These are phyloP conservation scores for Emesis furor DNA, from an alignment of 2,888 invertebrate genomes.

Conservation along the genomic window DNA sequence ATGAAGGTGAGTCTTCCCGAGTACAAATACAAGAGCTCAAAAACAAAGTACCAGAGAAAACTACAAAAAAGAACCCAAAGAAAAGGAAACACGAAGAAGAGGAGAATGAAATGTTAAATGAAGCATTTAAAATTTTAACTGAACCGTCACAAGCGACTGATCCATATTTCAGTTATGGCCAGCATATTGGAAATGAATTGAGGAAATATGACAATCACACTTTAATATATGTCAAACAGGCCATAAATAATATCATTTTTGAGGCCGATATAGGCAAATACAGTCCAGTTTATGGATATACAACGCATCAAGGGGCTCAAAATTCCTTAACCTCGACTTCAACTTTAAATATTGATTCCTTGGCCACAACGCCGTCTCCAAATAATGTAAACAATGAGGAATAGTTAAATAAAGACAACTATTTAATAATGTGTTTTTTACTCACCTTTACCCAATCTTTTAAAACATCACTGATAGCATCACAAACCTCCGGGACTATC, in stretches of 20 bases:
- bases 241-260: slow-evolving; percentile 38
- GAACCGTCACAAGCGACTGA: background rate
- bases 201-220: slow-evolving; percentile 54
- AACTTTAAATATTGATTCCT: slow-evolving; percentile 2
- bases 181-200: slow-evolving; percentile 54
- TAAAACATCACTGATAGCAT: slow-evolving; percentile 48
- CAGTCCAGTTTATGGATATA: background rate
- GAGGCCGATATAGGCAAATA: slow-evolving; percentile 51
- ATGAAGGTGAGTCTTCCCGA: slow-evolving; percentile 14
- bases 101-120: too few species aligned
- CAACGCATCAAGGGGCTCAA: background rate
- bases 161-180: slow-evolving; percentile 3
- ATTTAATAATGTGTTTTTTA: slow-evolving; percentile 1
- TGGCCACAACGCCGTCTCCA: background rate
- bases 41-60: too few species aligned
- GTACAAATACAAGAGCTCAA: background rate
- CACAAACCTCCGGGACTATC: slow-evolving; percentile 51
- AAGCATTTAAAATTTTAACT: background rate
- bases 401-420: too few species aligned
- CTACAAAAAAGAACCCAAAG: too few species aligned
- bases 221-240: slow-evolving; percentile 31
- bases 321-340: background rate
- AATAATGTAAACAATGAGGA: too few species aligned
- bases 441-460: slow-evolving; percentile 31
- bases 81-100: too few species aligned